Evolutionary conservation across 2,113 vertebrate genomes (phyloP), one percentile per base, ranked within the genome.

Genomic region (Daubentonia madagascariensis): DNA sequence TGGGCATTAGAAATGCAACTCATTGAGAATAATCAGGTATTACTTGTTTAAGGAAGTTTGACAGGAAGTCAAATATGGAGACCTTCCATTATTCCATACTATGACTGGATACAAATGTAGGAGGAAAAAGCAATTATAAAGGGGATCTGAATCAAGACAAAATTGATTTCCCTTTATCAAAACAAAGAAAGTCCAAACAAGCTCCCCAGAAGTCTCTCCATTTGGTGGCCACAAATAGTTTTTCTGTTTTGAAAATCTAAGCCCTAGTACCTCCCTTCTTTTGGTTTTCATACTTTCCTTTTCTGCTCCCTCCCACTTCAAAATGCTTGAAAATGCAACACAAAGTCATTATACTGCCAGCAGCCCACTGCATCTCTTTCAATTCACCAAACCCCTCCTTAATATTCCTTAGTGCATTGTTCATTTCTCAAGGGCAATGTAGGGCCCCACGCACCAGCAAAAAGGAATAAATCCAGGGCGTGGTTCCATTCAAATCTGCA

Each of bases 331-430:
- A 96, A 90, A 93, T 25, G 32, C 17, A 79, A 73, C 43, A 35
- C 50, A 85, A 59, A 73, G 30, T 54, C 40, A 5, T 72, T 72
- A 52, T 32, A 10, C 86, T 84, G 18, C 89, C 43, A 89, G 78
- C 68, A 86, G 23, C 73, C 43, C 37, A 61, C 8, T 40, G 68
- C 79, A 76, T 70, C 50, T 91, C 86, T 92, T 89, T 75, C 86
- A 52, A 50, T n/a, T 80, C 80, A 54, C 40, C 13, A 79, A 75
- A n/a, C 25, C 14, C 23, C 63, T 96, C 73, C 59, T 63, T 63
- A 63, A 35, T 83, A 84, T 85, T 96, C 94, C 40, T 94, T 40
- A 92, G 65, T 57, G 40, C 65, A 90, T 87, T 79, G 28, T 65
- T 96, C 61, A 83, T 94, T 85, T 87, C 92, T 79, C 92, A 85